Evolutionary conservation across 2,113 vertebrate genomes (phyloP).

Genomic region (Protobothrops mucrosquamatus): DNA sequence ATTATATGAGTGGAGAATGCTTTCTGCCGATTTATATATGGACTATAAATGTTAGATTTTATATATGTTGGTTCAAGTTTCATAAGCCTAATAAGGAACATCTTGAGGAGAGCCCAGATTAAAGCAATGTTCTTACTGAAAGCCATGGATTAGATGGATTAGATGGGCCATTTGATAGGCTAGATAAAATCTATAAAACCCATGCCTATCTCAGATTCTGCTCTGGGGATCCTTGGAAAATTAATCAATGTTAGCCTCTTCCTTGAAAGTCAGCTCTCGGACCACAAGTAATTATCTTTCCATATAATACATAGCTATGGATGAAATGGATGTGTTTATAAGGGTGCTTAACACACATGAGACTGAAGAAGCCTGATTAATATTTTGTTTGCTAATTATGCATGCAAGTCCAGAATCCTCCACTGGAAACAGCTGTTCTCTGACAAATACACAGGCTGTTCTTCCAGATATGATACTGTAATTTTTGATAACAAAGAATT

Average conservation of each 20-base stretch:
- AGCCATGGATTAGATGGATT: not conserved
- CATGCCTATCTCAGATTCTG: not conserved
- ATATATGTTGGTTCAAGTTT: not conserved
- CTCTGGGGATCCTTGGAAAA: not conserved
- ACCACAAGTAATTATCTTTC: not conserved
- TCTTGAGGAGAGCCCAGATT: not conserved
- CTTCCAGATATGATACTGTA: not conserved
- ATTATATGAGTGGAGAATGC: not conserved
- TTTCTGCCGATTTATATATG: not conserved
- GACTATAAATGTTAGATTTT: not conserved
- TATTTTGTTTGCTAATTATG: not conserved
- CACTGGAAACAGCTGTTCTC: not conserved
- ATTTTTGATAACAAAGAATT: not conserved
- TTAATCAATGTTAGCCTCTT: not conserved
- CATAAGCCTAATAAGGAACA: not conserved
- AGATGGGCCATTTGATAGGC: not conserved
- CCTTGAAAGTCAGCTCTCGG: not conserved
- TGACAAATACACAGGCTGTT: not conserved
- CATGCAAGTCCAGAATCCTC: not conserved
- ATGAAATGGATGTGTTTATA: not conserved
- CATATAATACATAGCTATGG: not conserved
- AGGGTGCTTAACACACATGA: not conserved
- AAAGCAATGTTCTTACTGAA: not conserved
- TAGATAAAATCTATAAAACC: not conserved
- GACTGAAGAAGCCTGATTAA: not conserved